A percentile compares a stretch with the other conserved stretches of the same genome.
Evolutionary conservation across 2,113 vertebrate species (phyloP).

Genomic region (Todiramphus saurophagus): DNA sequence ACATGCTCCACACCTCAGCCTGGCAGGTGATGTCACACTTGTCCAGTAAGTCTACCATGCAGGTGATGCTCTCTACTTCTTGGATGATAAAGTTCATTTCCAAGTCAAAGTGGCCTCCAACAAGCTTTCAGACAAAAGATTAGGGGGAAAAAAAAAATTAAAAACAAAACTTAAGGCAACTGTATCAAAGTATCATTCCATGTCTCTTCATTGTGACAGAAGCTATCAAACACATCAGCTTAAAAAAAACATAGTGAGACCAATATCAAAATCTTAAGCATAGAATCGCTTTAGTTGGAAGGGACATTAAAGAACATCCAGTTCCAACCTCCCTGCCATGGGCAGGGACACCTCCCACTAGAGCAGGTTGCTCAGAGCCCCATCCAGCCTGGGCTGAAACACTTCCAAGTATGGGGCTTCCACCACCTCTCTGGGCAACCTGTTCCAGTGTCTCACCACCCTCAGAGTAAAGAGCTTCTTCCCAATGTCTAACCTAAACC

Average conservation of each 20-base stretch:
- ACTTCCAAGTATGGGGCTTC: no score
- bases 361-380: no score
- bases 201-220: neutral
- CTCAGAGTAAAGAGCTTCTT: no score
- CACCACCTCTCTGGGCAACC: no score
- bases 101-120: slow-evolving; percentile 95
- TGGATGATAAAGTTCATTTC: slow-evolving; percentile 99
- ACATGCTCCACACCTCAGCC: slow-evolving; percentile 98
- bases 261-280: neutral
- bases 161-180: neutral
- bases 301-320: no score
- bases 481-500: no score
- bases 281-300: no score
- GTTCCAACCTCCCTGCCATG: no score
- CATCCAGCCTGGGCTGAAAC: no score
- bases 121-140: slow-evolving; percentile 78
- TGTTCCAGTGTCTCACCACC: no score
- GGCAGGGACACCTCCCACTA: no score
- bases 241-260: neutral
- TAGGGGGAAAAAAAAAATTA: neutral
- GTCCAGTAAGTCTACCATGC: slow-evolving; percentile 94
- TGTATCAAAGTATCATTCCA: neutral
- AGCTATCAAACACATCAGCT: neutral
- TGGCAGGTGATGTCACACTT: slow-evolving; percentile 93
- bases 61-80: slow-evolving; percentile 90